Base-by-base conservation (phyloP, 2,113 vertebrate species). In the Ochotona curzoniae region DNA sequence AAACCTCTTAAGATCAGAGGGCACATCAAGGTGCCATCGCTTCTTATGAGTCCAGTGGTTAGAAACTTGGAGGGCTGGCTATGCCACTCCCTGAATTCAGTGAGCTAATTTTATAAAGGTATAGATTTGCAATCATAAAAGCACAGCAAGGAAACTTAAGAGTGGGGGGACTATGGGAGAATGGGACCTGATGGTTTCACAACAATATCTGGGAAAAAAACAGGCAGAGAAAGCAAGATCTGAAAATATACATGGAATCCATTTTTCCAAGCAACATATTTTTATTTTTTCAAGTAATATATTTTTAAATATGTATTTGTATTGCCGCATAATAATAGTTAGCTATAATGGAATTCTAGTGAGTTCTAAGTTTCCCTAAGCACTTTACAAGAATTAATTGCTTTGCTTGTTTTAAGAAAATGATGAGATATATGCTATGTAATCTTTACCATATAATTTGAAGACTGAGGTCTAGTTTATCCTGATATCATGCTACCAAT, bases 371-470 rank as follows among this genome's bases (percentile, higher is more conserved):
- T 83, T 74, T 11, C 17, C 18, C n/a, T 82, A 47, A 84, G 4
- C 5, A 23, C 13, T 93, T 85, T 75, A 38, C 32, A 63, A 60
- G 28, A 60, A 60, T 71, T 57, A 47, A 51, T 85, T 83, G n/a
- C 47, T 79, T 87, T 70, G 32, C 26, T 85, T 60, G 25, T 69
- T 90, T 92, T 73, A 78, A 66, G 25, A 73, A 87, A 94, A 63
- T 8, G 32, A 8, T 80, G 18, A 47, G 21, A 44, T 85, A 35
- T 12, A 9, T 79, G 28, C 61, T 44, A 38, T 87, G 32, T 79
- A 78, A 73, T 64, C 30, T 63, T 17, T 51, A 87, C 25, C 71
- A 66, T 49, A 9, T 90, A 54, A 35, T 60, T 85, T 84, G 79
- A 78, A 85, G 44, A 74, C 67, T 20, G 30, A 92, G 51, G 15